These are phyloP conservation scores for Drosophila trichaetosa DNA, from an alignment of 2,888 invertebrate species.

Conservation along the genomic window DNA sequence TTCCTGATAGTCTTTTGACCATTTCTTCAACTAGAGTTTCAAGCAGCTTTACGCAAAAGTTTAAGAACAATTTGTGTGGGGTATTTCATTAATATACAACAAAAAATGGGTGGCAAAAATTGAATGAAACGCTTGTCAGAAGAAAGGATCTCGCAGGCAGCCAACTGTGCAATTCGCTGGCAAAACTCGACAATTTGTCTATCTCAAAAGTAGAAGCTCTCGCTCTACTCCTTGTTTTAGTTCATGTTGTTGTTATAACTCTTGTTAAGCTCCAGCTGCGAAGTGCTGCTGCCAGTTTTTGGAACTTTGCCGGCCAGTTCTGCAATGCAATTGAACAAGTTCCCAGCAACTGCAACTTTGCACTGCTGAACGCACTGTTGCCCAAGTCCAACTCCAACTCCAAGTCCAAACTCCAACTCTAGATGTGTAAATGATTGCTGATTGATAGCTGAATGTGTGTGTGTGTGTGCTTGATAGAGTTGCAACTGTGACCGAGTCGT, in stretches of 20 bases:
- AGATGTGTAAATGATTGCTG: constrained; percentile 9
- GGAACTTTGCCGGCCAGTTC: constrained; percentile 48
- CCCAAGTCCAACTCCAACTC: constrained; percentile 15
- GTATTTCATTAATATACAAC: constrained; percentile 68
- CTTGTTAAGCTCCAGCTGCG: constrained; percentile 62
- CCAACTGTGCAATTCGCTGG: constrained; percentile 76
- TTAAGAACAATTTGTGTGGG: constrained; percentile 53
- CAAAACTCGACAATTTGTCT: constrained; percentile 70
- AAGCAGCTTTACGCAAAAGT: constrained; percentile 44
- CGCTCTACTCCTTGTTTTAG: constrained; percentile 14
- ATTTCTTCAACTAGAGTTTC: constrained; percentile 65
- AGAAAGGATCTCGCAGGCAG: constrained; percentile 34
- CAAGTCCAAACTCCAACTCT: background rate
- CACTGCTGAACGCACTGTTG: constrained; percentile 18
- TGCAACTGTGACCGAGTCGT: background rate
- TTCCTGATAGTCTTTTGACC: constrained; percentile 12
- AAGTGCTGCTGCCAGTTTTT: constrained; percentile 39
- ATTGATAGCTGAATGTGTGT: constrained; percentile 7
- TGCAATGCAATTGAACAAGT: constrained; percentile 51
- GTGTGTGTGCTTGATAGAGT: background rate
- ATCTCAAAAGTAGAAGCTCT: constrained; percentile 53
- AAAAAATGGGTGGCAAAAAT: constrained; percentile 23
- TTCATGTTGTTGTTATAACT: constrained; percentile 28
- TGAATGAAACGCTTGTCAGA: constrained; percentile 72
- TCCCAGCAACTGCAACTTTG: constrained; percentile 26